Evolutionary conservation across 2,888 invertebrate genomes (phyloP).

Genomic region (Agriopis marginaria): DNA sequence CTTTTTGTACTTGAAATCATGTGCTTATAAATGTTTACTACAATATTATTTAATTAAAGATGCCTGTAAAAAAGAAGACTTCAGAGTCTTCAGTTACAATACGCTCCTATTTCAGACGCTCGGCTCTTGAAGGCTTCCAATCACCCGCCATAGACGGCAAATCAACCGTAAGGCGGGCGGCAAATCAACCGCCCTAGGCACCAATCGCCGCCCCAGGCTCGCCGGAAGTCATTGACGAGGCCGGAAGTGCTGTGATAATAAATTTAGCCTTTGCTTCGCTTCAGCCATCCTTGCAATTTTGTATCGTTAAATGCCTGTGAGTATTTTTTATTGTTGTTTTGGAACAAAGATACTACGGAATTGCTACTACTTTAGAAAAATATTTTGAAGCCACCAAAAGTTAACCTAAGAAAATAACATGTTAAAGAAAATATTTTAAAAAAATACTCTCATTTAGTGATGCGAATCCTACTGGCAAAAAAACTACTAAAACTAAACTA

Average conservation of each 20-base stretch:
- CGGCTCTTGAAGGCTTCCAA: constrained; percentile 8
- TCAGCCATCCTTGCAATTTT: not conserved
- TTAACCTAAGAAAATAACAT: no score
- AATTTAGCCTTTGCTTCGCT: constrained; percentile 31
- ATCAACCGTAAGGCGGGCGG: not conserved
- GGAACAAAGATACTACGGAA: not conserved
- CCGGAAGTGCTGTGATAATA: constrained; percentile 42
- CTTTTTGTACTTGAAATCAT: no score
- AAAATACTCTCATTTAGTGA: no score
- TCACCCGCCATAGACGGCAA: constrained; percentile 2
- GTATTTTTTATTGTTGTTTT: not conserved
- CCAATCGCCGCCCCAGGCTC: constrained; percentile 24
- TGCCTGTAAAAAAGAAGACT: not conserved
- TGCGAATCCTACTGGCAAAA: no score
- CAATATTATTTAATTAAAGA: no score
- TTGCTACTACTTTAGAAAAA: no score
- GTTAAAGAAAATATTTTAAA: no score
- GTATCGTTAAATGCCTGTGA: not conserved
- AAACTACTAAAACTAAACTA: no score
- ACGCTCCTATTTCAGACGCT: not conserved
- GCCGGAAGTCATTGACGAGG: constrained; percentile 44
- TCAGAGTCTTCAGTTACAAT: not conserved
- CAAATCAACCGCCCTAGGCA: constrained; percentile 13
- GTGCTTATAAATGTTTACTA: no score
- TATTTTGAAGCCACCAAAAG: no score